A percentile compares a stretch with the other conserved stretches of the same genome.
These are phyloP conservation scores for Empidonax alnorum DNA, from an alignment of 2,113 vertebrate species.

Conservation along the genomic window DNA sequence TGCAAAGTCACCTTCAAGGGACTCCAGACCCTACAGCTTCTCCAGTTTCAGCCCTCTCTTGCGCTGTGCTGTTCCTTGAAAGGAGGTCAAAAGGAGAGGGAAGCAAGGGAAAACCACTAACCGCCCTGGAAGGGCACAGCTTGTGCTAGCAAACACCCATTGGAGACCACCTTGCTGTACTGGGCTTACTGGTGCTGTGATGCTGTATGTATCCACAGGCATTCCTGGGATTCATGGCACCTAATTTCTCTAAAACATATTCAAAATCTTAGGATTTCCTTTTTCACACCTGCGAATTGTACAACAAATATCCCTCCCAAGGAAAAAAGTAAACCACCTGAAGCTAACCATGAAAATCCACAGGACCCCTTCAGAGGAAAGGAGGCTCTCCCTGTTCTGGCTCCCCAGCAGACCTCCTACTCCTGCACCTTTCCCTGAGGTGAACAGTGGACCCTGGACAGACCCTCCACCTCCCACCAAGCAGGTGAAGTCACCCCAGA, in stretches of 20 bases:
- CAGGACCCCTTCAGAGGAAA: background rate
- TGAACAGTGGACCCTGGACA: background rate
- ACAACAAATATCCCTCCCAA: background rate
- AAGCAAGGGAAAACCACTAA: background rate
- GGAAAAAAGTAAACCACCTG: background rate
- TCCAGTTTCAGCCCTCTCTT: background rate
- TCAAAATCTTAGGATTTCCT: background rate
- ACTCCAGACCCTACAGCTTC: background rate
- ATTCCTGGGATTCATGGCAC: background rate
- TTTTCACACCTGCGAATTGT: background rate
- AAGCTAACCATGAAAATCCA: background rate
- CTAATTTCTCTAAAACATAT: background rate
- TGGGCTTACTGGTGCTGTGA: fast-evolving
- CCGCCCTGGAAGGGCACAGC: background rate
- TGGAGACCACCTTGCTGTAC: background rate
- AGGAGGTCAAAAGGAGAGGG: background rate
- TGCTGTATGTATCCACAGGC: background rate
- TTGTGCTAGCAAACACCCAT: background rate
- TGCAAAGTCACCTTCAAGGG: background rate
- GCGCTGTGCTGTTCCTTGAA: background rate
- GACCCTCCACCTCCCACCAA: background rate
- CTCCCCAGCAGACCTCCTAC: background rate
- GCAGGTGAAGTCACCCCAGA: slow-evolving; percentile 21
- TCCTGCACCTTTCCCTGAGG: background rate
- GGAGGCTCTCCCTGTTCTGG: fast-evolving